Conservation (phyloP, 1,140 invertebrate species). For the Monomorium pharaonis region DNA sequence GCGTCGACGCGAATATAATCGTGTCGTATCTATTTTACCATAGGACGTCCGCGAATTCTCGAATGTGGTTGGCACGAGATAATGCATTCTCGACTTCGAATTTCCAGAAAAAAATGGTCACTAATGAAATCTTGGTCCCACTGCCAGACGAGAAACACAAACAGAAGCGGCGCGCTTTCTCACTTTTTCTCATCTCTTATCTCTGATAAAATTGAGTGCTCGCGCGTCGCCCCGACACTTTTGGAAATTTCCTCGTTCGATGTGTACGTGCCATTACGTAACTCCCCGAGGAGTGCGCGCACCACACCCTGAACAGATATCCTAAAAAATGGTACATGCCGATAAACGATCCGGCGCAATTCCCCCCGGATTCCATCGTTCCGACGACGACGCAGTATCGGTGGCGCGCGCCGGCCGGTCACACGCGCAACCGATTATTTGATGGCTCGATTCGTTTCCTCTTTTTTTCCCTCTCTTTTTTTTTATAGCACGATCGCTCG, state of each 20-base stretch:
- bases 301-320: neutral
- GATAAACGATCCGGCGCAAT: neutral
- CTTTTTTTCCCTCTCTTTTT: neutral
- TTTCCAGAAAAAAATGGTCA: neutral
- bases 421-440: neutral
- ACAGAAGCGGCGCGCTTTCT: neutral
- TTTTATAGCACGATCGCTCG: neutral
- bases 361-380: neutral
- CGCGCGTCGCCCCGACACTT: neutral
- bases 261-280: slow-evolving; percentile 11
- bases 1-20: neutral
- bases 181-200: neutral
- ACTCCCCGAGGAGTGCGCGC: neutral
- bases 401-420: neutral
- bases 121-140: neutral
- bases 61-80: neutral
- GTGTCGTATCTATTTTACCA: slow-evolving; percentile 1
- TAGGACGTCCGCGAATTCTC: neutral
- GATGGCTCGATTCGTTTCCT: neutral
- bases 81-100: neutral
- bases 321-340: neutral
- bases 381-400: neutral
- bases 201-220: neutral
- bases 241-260: slow-evolving; percentile 31
- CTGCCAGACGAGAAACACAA: neutral